Percentiles rank a stretch among this genome's conserved stretches.
These are phyloP conservation scores for Diplodus sargus DNA, from an alignment of 2,797 vertebrate genomes.

Conservation along the genomic window DNA sequence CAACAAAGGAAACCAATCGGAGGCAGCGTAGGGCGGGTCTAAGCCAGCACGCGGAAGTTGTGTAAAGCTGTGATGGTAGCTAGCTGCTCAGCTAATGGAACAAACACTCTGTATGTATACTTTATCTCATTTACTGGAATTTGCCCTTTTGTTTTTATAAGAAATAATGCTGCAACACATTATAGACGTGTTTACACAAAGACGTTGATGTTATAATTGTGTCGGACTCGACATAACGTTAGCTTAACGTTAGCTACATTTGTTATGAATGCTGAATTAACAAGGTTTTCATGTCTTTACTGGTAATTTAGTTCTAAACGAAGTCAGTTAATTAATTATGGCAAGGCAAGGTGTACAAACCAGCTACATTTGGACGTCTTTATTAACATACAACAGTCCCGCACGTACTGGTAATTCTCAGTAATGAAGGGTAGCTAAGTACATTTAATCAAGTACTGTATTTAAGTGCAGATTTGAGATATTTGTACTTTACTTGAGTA, in stretches of 20 bases:
- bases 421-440: too few relatives aligned
- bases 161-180: not conserved
- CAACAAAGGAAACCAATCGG: too few relatives aligned
- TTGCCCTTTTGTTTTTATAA: not conserved
- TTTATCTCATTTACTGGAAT: not conserved
- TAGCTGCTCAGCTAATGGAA: constrained; percentile 1
- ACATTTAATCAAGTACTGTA: too few relatives aligned
- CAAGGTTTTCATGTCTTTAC: constrained; percentile 31
- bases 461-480: too few relatives aligned
- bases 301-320: not conserved
- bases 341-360: not conserved
- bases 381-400: not conserved
- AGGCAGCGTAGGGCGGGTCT: too few relatives aligned
- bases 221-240: not conserved
- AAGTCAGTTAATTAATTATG: not conserved
- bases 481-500: too few relatives aligned
- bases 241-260: not conserved
- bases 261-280: constrained; percentile 23
- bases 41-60: constrained; percentile 42
- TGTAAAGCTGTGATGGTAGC: constrained; percentile 33
- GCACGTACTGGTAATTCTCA: not conserved
- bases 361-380: not conserved
- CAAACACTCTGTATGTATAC: fast-evolving
- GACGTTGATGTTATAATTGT: not conserved
- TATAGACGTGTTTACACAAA: not conserved